Evolutionary conservation across 1,140 invertebrate species (phyloP), one percentile per base, ranked within the genome.

Genomic region (Heterodera schachtii): DNA sequence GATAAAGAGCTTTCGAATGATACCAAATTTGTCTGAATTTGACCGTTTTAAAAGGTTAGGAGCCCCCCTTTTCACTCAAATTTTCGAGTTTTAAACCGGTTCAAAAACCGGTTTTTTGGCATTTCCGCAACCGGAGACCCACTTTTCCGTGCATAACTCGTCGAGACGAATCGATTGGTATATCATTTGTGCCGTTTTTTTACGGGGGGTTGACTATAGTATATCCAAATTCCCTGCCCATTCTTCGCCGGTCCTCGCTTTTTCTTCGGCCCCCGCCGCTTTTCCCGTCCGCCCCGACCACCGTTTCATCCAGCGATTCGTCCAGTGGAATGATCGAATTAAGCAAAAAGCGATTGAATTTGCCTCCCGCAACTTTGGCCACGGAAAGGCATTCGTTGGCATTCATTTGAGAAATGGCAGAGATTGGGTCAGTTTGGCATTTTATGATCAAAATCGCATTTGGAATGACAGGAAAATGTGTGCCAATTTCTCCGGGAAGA

Each of bases 361-460:
- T 87, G n/a, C 73, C 31, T 21, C 93, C 92, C 80, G 91, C 92
- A 5, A 92, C 92, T 80, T 91, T 97, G 81, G 92, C 92, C 85
- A 94, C 94, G 43, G 52, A 43, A 57, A 57, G n/a, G 94, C 94
- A 16, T 98, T 96, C 91, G 90, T 99, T 78, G 96, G 95, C 8
- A 94, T 99, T 81, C 97, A 99, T 92, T 91, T 99, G n/a, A 91
- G 97, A 83, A 98, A 98, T 92, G 96, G 96, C 44, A 93, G 94
- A 73, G 97, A 99, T 92, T 99, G 97, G 96, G 94, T 94, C 92
- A 91, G 89, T 31, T 64, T 11, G 57, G 13, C 57, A 31, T 31
- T 31, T 19, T 64, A 19, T 3, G 16, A 64, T 19, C 5, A 31
- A 31, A 31, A 31, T 31, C 31, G 31, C 31, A 31, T 69, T 69